Percentiles rank a stretch among this genome's conserved stretches.
phyloP scores from a whole-genome alignment of 2,113 vertebrate genomes.

The Phoxinus phoxinus region DNA sequence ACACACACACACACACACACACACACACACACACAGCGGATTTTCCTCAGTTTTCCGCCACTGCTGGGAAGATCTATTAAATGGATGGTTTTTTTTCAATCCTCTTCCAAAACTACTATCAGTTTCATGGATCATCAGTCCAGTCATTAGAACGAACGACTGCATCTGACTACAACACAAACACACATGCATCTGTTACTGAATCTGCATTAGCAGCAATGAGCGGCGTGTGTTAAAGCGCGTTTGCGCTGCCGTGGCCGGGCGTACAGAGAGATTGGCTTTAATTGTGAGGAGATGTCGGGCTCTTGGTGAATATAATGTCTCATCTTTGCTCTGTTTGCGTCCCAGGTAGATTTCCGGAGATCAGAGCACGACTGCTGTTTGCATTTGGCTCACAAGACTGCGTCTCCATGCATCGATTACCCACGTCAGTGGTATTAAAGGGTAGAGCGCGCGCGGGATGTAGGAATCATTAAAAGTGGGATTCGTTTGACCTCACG shows the following conservation, averaged over 20 bases:
- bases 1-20: too few species aligned
- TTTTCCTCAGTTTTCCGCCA: background rate
- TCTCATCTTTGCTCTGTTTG: background rate
- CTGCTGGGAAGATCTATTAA: background rate
- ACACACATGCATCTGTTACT: background rate
- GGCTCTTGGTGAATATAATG: background rate
- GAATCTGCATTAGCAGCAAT: background rate
- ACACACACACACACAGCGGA: too few species aligned
- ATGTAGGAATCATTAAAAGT: slow-evolving; percentile 38
- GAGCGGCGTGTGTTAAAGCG: background rate
- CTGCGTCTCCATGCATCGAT: background rate
- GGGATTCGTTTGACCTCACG: slow-evolving; percentile 33
- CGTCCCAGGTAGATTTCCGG: background rate
- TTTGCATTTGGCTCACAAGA: background rate
- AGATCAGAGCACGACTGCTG: background rate
- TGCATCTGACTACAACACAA: background rate
- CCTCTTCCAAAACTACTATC: background rate
- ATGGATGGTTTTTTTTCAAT: background rate
- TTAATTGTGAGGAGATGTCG: background rate
- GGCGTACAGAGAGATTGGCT: background rate
- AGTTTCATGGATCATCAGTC: slow-evolving; percentile 6
- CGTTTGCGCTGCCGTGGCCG: background rate
- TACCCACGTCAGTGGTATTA: slow-evolving; percentile 8
- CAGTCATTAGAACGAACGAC: background rate
- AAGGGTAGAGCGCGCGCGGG: background rate